Percentiles rank a stretch among this genome's conserved stretches.
Conservation (phyloP, 2,797 vertebrate species). For the Eutrigla gurnardus region DNA sequence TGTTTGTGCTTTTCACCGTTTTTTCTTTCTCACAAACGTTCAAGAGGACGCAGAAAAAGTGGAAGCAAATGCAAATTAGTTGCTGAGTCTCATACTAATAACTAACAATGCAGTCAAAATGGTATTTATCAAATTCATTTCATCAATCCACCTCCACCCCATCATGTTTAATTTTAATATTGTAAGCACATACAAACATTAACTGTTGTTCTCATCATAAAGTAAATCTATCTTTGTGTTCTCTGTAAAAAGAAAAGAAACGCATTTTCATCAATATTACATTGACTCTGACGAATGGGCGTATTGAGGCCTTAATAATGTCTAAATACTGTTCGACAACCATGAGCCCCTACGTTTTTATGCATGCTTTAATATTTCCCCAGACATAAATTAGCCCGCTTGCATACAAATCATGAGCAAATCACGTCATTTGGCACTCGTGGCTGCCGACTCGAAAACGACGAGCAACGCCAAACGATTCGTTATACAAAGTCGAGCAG, state of each 20-base stretch:
- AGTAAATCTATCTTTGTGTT: neutral
- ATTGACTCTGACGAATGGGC: neutral
- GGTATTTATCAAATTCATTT: neutral
- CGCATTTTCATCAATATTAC: neutral
- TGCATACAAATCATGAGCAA: constrained; percentile 48
- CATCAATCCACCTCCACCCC: neutral
- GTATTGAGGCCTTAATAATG: constrained; percentile 1
- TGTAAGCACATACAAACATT: neutral
- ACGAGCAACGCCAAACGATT: constrained; percentile 20
- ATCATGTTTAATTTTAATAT: neutral
- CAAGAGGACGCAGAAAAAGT: no score
- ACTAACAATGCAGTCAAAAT: neutral
- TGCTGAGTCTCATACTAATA: neutral
- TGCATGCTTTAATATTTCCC: constrained; percentile 8
- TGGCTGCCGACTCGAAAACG: constrained; percentile 11
- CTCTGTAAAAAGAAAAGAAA: neutral
- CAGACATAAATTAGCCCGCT: constrained; percentile 45
- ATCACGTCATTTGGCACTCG: constrained; percentile 26
- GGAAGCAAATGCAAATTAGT: neutral
- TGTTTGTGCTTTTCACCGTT: no score
- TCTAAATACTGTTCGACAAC: neutral
- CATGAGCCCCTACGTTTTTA: no score
- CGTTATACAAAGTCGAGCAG: neutral
- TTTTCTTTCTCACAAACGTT: no score
- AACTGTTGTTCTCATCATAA: neutral